These are phyloP conservation scores for Catocala fraxini DNA, from an alignment of 2,888 invertebrate species.

Conservation along the genomic window DNA sequence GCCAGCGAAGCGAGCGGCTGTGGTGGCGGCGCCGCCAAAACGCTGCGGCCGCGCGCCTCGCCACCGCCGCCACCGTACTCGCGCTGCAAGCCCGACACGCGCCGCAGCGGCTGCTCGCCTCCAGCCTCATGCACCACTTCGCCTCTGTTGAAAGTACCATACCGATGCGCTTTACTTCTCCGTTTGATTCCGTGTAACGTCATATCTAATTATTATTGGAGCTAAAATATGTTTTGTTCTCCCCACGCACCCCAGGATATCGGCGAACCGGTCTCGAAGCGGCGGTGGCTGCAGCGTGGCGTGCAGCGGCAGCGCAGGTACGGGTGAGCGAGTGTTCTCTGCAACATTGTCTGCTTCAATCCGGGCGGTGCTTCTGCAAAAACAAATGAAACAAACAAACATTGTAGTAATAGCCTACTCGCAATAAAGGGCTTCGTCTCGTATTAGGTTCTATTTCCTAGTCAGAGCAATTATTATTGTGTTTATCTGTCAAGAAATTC, in stretches of 20 bases:
- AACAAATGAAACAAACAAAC: too few relatives aligned
- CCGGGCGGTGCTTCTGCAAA: constrained; percentile 56
- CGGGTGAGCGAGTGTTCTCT: constrained; percentile 33
- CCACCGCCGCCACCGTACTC: constrained; percentile 29
- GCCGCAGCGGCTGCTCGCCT: constrained; percentile 51
- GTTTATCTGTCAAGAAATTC: too few relatives aligned
- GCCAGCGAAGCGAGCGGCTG: constrained; percentile 26
- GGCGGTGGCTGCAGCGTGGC: constrained; percentile 38
- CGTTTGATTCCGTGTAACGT: too few relatives aligned
- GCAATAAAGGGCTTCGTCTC: too few relatives aligned
- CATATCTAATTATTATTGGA: too few relatives aligned
- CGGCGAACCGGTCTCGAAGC: constrained; percentile 89
- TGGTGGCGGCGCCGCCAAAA: constrained; percentile 43
- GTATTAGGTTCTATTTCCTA: too few relatives aligned
- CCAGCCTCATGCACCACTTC: constrained; percentile 70
- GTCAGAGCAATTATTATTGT: too few relatives aligned
- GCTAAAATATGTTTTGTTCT: not conserved
- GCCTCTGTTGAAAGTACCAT: constrained; percentile 55
- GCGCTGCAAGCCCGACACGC: constrained; percentile 45
- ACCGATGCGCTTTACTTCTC: too few relatives aligned
- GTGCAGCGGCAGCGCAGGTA: constrained; percentile 35
- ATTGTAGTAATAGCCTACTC: too few relatives aligned
- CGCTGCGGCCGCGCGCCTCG: constrained; percentile 48
- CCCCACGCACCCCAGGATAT: constrained; percentile 89
- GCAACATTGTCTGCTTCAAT: constrained; percentile 33